phyloP scores from a whole-genome alignment of 2,888 invertebrate genomes.

The Teleiodes luculella region DNA sequence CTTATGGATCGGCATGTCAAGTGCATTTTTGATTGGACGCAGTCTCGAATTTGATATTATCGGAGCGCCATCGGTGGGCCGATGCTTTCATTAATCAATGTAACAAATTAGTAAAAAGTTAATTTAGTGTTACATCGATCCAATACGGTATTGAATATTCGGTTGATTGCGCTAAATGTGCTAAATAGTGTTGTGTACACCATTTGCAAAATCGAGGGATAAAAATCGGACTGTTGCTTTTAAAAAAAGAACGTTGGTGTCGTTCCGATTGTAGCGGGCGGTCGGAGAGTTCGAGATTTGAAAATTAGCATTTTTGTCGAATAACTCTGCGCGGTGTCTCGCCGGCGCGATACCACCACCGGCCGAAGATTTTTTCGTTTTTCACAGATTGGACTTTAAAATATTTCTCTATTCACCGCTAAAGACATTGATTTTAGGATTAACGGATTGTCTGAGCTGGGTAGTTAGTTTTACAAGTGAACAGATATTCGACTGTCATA shows the following conservation, averaged over 20 bases:
- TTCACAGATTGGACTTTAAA: conserved; percentile 64
- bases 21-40: conserved; percentile 32
- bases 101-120: too few relatives aligned
- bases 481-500: too few relatives aligned
- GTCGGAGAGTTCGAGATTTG: conserved; percentile 70
- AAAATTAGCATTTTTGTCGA: conserved; percentile 78
- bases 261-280: conserved; percentile 64
- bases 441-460: neutral
- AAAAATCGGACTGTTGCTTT: conserved; percentile 51
- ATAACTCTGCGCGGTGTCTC: conserved; percentile 75
- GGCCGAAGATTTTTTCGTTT: conserved; percentile 58
- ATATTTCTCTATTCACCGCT: conserved; percentile 57
- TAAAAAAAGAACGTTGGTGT: conserved; percentile 59
- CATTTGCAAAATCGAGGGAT: conserved; percentile 33
- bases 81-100: too few relatives aligned
- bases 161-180: neutral
- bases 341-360: conserved; percentile 67
- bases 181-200: conserved; percentile 30
- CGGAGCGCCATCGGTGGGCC: neutral
- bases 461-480: neutral
- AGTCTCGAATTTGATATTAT: neutral
- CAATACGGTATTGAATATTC: neutral
- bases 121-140: too few relatives aligned
- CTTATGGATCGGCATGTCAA: conserved; percentile 49
- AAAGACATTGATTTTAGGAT: conserved; percentile 23